These are phyloP conservation scores for Oreochromis tanganicae DNA, from an alignment of 2,113 vertebrate species.

Conservation along the genomic window DNA sequence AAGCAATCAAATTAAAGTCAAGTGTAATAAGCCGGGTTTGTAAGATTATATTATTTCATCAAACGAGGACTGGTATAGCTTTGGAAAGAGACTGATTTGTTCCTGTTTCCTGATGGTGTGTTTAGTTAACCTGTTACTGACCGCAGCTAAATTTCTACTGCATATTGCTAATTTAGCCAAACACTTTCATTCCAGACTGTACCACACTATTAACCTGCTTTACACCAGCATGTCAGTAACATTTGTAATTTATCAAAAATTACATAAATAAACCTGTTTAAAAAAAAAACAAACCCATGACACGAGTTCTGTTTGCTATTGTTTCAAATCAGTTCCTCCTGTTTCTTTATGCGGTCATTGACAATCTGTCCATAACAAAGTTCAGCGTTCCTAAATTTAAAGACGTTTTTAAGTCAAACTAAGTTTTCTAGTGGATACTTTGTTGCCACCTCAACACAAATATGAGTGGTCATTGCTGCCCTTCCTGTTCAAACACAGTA, in stretches of 20 bases:
- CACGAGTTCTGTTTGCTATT: neutral
- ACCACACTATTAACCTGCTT: neutral
- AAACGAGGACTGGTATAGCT: fast-evolving
- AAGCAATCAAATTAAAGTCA: neutral
- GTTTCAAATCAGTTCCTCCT: neutral
- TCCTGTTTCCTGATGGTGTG: neutral
- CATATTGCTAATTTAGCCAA: neutral
- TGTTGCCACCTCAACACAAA: neutral
- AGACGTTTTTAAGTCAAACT: neutral
- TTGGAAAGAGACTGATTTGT: neutral
- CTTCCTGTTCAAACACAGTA: neutral
- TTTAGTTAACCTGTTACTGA: neutral
- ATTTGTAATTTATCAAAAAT: neutral
- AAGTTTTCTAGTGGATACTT: neutral
- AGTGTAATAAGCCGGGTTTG: neutral
- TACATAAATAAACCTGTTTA: neutral
- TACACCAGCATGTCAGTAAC: neutral
- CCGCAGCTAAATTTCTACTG: neutral
- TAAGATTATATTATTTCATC: neutral
- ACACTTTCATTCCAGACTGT: neutral
- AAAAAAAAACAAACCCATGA: neutral
- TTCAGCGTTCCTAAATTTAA: neutral
- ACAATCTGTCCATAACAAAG: neutral
- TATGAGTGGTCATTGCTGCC: fast-evolving
- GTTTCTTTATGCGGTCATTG: neutral